phyloP scores from a whole-genome alignment of 2,113 vertebrate species.

The Podarcis raffonei region DNA sequence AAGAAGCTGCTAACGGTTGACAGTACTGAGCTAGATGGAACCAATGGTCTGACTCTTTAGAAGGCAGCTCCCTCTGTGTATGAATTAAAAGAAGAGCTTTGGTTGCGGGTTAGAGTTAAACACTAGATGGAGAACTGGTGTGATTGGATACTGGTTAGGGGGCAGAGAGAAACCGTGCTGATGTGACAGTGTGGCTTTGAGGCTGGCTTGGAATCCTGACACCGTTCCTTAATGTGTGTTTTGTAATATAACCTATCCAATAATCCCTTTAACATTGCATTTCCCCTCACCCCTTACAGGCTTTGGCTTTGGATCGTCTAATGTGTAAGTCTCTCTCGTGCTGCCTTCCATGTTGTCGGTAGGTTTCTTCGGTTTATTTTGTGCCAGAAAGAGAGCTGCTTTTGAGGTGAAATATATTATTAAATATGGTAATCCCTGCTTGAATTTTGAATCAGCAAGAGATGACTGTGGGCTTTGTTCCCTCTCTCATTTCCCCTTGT shows the following conservation, averaged over 20 bases:
- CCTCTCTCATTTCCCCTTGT: neutral
- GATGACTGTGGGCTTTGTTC: neutral
- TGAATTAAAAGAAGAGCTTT: neutral
- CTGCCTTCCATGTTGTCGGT: too few species aligned
- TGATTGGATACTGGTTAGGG: too few species aligned
- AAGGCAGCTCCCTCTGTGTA: neutral
- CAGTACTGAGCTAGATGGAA: neutral
- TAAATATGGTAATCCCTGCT: neutral
- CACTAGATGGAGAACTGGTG: too few species aligned
- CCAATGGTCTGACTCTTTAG: neutral
- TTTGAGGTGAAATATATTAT: neutral
- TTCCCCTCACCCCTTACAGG: constrained; percentile 58
- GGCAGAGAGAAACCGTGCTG: too few species aligned
- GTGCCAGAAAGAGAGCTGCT: neutral
- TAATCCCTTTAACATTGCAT: constrained; percentile 25
- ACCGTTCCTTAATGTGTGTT: accelerated
- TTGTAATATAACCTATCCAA: constrained; percentile 2
- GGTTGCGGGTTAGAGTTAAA: neutral
- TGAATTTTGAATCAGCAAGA: neutral
- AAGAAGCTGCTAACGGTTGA: too few species aligned
- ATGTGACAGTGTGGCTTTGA: too few species aligned
- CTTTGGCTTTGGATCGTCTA: constrained; percentile 78
- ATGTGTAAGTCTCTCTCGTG: constrained; percentile 73
- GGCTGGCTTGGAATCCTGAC: too few species aligned
- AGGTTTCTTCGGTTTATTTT: too few species aligned